Evolutionary conservation across 2,113 vertebrate species (phyloP), one percentile per base, ranked within the genome.

Genomic region (Bettongia penicillata): DNA sequence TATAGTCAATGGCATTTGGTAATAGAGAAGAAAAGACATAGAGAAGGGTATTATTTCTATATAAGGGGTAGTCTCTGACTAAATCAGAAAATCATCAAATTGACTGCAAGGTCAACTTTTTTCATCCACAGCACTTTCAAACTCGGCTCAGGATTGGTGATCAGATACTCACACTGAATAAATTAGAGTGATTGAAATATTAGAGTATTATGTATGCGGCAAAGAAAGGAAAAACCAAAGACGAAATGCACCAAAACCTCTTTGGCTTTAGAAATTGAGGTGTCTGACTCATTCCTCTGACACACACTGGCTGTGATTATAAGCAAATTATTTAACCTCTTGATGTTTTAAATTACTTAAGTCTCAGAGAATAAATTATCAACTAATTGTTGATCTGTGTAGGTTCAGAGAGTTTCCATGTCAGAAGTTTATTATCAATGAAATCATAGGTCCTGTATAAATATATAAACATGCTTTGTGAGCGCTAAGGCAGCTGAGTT

Each of bases 181-280:
- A 93, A 92, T 93, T 96, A 84, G 16, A 92, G 52, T 37, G 28
- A 61, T 93, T 31, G 37, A 51, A 61, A 57, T 77, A 68, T 68
- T 37, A 37, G 31, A 68, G 31, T 68, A 68, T 31, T 68, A 37
- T 68, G 28, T 5, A 37, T 31, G 10, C 1, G 28, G 10, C 28
- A 68, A 3, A 68, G 3, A 68, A 68, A 68, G 28, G 31, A 3
- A 10, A 11, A 14, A 14, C 48, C 48, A 68, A 68, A 68, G 3
- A 14, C 11, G 37, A 37, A 68, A 37, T 37, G 28, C 6, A 37
- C 3, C 57, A 37, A 68, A 68, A 68, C 31, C 57, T 37, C 57
- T 57, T 25, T 68, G 11, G 31, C 11, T 68, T 68, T 31, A 61
- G 28, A 25, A 61, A 61, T 31, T 37, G 26, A 37, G 28, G 12